Percentiles rank a stretch among this genome's conserved stretches.
phyloP scores from a whole-genome alignment of 2,888 invertebrate species.

The Euplexia lucipara region DNA sequence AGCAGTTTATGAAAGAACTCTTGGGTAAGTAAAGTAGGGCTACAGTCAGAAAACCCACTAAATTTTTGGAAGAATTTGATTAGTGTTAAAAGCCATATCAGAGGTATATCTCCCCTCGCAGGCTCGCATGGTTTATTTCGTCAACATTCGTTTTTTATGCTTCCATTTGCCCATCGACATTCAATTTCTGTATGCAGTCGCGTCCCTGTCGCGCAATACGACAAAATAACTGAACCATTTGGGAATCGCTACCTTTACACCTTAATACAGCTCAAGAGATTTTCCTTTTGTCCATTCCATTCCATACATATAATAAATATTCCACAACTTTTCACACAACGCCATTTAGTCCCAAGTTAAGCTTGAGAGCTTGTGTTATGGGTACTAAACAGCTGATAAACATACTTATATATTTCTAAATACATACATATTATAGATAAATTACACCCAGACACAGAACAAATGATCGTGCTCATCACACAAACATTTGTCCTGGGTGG shows the following conservation, averaged over 20 bases:
- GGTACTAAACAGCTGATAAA: too few species aligned
- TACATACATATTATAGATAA: too few species aligned
- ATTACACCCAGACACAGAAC: too few species aligned
- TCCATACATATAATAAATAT: too few species aligned
- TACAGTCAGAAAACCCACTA: neutral
- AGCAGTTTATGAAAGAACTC: too few species aligned
- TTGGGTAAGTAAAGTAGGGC: conserved; percentile 15
- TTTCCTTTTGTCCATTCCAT: conserved; percentile 85
- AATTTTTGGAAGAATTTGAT: conserved; percentile 50
- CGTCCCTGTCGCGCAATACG: conserved; percentile 78
- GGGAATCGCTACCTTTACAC: conserved; percentile 84
- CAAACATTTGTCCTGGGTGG: too few species aligned
- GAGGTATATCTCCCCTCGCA: conserved; percentile 47
- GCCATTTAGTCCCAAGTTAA: too few species aligned
- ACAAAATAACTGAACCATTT: conserved; percentile 84
- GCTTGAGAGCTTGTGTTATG: too few species aligned
- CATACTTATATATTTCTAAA: too few species aligned
- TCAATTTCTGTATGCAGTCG: conserved; percentile 80
- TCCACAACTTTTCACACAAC: too few species aligned
- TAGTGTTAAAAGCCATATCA: conserved; percentile 52
- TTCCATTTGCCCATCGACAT: conserved; percentile 77
- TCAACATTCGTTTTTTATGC: conserved; percentile 75
- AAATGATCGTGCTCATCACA: too few species aligned
- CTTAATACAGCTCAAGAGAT: conserved; percentile 88
- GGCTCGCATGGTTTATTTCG: conserved; percentile 63